Evolutionary conservation across 2,888 invertebrate species (phyloP).

Genomic region (Diploptera punctata): DNA sequence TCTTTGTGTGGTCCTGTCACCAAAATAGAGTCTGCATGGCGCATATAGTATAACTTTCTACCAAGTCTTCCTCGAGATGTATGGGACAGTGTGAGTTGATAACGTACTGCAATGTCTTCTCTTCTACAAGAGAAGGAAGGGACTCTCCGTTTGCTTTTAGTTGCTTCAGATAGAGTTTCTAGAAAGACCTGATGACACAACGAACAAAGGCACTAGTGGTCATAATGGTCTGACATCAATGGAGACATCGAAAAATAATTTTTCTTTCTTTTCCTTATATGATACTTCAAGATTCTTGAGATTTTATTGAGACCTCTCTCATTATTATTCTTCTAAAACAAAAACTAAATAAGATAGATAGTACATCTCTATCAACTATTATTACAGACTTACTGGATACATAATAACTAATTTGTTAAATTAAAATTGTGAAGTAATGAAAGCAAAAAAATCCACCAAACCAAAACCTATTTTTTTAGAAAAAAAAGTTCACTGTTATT

Average conservation of each 20-base stretch:
- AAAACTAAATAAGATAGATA: no score
- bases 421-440: no score
- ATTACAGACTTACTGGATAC: no score
- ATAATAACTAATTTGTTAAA: no score
- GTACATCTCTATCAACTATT: no score
- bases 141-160: constrained; percentile 8
- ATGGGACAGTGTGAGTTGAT: constrained; percentile 25
- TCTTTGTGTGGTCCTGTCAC: constrained; percentile 29
- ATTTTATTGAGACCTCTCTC: no score
- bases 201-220: background rate
- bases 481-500: no score
- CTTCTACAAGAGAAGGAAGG: background rate
- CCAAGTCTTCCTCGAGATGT: constrained; percentile 20
- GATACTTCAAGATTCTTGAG: no score
- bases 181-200: background rate
- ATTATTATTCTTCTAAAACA: no score
- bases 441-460: no score
- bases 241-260: background rate
- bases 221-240: background rate
- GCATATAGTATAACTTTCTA: constrained; percentile 28
- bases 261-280: no score
- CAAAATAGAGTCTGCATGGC: constrained; percentile 15
- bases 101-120: constrained; percentile 20
- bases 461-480: no score
- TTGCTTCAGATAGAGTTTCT: background rate